These are phyloP conservation scores for Pluvialis apricaria DNA, from an alignment of 2,113 vertebrate species.

Conservation along the genomic window DNA sequence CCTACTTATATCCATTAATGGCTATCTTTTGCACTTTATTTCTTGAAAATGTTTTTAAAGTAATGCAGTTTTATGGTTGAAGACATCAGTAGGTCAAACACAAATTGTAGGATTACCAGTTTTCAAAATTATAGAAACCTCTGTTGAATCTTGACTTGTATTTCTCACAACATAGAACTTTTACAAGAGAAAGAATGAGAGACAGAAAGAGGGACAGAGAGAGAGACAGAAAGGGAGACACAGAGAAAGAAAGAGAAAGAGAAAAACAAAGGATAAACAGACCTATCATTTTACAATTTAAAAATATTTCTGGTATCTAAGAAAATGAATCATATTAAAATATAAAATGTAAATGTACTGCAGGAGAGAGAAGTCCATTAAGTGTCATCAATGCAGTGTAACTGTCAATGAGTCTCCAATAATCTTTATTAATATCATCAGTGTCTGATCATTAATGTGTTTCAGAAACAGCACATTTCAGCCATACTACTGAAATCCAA, in stretches of 20 bases:
- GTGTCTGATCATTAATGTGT: not conserved
- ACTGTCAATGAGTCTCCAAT: not conserved
- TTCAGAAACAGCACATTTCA: not conserved
- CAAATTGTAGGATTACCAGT: not conserved
- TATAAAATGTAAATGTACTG: not conserved
- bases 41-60: not conserved
- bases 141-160: not conserved
- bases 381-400: not conserved
- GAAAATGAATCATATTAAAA: not conserved
- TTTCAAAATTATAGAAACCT: not conserved
- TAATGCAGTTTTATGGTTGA: not conserved
- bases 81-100: not conserved
- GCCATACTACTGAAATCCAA: not conserved
- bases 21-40: not conserved
- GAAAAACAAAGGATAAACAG: not conserved
- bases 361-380: not conserved
- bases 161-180: not conserved
- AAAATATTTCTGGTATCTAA: not conserved
- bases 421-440: not conserved
- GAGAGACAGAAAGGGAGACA: not conserved
- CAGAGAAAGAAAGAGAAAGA: too few species aligned
- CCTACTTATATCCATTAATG: not conserved
- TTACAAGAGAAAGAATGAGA: not conserved
- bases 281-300: not conserved
- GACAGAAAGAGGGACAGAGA: not conserved